A percentile compares a stretch with the other conserved stretches of the same genome.
Evolutionary conservation across 2,113 vertebrate species (phyloP).

Genomic region (Bubo scandiacus): DNA sequence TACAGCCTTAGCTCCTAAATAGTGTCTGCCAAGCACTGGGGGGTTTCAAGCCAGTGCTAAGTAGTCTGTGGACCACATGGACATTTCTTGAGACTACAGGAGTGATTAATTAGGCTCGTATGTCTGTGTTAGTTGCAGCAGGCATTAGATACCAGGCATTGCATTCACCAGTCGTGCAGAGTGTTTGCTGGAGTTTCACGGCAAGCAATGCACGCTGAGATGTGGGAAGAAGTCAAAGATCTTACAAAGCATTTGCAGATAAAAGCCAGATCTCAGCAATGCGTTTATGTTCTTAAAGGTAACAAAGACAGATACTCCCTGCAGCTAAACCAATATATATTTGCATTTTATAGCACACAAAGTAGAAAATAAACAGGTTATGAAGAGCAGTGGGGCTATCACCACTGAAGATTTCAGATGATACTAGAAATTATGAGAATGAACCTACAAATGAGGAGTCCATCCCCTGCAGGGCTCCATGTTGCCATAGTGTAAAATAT

Average conservation of each 20-base stretch:
- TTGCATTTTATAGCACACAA: background rate
- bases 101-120: background rate
- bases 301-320: background rate
- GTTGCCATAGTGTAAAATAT: background rate
- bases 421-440: background rate
- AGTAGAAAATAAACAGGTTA: background rate
- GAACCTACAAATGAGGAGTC: background rate
- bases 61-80: background rate
- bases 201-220: background rate
- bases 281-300: background rate
- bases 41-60: background rate
- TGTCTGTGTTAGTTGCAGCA: background rate
- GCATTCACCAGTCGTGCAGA: background rate
- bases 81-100: background rate
- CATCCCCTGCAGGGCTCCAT: background rate
- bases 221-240: background rate
- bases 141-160: background rate
- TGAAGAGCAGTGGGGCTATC: background rate
- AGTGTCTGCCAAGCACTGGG: background rate
- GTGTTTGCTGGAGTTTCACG: background rate
- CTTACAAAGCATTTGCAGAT: background rate
- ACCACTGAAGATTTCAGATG: background rate
- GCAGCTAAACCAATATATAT: background rate
- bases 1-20: background rate
- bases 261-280: conserved; percentile 6